These are phyloP conservation scores for Acanthurus tractus DNA, from an alignment of 2,797 vertebrate genomes.

Conservation along the genomic window DNA sequence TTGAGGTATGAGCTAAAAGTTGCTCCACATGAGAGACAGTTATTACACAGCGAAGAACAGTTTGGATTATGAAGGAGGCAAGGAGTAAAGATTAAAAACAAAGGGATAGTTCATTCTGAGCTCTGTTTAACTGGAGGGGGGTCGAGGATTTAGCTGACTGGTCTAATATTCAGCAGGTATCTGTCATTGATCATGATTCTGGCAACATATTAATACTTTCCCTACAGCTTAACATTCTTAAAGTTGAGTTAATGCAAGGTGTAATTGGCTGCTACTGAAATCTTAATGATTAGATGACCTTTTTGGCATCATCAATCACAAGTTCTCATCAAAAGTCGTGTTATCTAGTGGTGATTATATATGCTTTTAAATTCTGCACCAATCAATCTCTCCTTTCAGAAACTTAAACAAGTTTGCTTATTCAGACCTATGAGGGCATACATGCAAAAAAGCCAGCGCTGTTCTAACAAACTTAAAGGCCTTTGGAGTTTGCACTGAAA, in stretches of 20 bases:
- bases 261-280: constrained; percentile 65
- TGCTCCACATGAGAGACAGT: constrained; percentile 76
- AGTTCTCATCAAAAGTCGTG: constrained; percentile 49
- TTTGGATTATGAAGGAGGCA: constrained; percentile 68
- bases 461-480: constrained; percentile 53
- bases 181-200: constrained; percentile 68
- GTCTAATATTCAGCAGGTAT: constrained; percentile 70
- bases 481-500: constrained; percentile 67
- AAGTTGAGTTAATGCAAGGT: constrained; percentile 71
- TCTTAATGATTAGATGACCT: constrained; percentile 66
- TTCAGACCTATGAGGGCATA: constrained; percentile 16
- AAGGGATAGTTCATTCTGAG: constrained; percentile 74
- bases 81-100: constrained; percentile 77
- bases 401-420: constrained; percentile 26
- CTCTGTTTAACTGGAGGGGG: constrained; percentile 71
- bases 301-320: constrained; percentile 60
- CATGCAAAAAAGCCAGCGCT: constrained; percentile 31
- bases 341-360: constrained; percentile 30
- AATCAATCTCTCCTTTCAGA: constrained; percentile 36
- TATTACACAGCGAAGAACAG: constrained; percentile 77
- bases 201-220: constrained; percentile 69
- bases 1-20: constrained; percentile 73
- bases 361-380: constrained; percentile 50
- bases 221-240: constrained; percentile 72
- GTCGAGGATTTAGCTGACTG: constrained; percentile 74